Percentiles rank a stretch among this genome's conserved stretches.
These are phyloP conservation scores for Atlantisia rogersi DNA, from an alignment of 2,113 vertebrate genomes.

Conservation along the genomic window DNA sequence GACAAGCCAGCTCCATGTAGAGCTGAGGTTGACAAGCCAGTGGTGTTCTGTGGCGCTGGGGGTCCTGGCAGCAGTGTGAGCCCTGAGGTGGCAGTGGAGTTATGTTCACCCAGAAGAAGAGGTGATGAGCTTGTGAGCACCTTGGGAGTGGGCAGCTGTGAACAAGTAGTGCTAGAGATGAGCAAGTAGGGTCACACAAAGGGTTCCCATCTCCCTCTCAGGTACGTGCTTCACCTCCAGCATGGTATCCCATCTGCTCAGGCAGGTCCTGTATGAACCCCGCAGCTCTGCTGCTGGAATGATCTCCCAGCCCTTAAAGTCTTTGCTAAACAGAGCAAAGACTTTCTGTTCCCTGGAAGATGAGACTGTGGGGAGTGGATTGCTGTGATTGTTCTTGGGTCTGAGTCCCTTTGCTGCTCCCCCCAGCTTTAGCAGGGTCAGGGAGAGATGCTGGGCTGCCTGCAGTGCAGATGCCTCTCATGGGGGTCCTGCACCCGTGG, in stretches of 20 bases:
- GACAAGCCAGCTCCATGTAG: accelerated
- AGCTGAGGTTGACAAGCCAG: accelerated
- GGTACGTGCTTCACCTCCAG: accelerated
- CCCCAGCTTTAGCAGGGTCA: background rate
- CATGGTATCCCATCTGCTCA: background rate
- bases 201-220: accelerated
- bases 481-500: accelerated
- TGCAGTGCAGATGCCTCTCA: accelerated
- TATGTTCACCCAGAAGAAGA: background rate
- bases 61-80: accelerated
- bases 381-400: background rate
- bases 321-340: background rate
- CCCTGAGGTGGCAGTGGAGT: accelerated
- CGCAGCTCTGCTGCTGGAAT: background rate
- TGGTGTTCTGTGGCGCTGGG: background rate
- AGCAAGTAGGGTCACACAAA: background rate
- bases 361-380: background rate
- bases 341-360: background rate
- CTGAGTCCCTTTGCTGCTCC: background rate
- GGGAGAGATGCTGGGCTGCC: background rate
- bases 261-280: accelerated
- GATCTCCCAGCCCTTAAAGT: background rate
- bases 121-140: background rate
- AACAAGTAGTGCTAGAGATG: background rate
- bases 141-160: background rate